phyloP scores from a whole-genome alignment of 2,113 vertebrate species.

The Trochalopteron elliotii region DNA sequence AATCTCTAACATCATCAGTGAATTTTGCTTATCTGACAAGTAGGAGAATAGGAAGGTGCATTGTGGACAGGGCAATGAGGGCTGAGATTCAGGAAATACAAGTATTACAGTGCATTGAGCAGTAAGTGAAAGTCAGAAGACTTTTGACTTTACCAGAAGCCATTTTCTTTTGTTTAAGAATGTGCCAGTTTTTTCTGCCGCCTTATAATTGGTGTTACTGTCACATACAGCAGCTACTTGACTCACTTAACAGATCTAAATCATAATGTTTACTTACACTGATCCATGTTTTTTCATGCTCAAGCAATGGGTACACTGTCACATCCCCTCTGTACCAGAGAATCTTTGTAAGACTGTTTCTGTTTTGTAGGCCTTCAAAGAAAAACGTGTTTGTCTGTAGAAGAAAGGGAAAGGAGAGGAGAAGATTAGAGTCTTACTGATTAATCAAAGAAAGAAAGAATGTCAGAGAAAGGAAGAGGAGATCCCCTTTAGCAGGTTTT shows the following conservation, averaged over 20 bases:
- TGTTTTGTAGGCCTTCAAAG: neutral
- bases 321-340: accelerated
- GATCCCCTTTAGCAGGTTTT: neutral
- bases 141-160: neutral
- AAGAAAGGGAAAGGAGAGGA: neutral
- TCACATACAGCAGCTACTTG: neutral
- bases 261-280: neutral
- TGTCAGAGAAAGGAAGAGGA: neutral
- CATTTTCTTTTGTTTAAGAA: neutral
- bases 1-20: neutral
- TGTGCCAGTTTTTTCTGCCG: neutral
- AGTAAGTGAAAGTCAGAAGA: neutral
- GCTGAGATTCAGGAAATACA: neutral
- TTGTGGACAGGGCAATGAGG: neutral
- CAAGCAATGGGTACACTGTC: neutral
- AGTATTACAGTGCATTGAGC: neutral
- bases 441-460: neutral
- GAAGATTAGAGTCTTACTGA: neutral
- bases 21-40: neutral
- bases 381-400: neutral
- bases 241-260: neutral
- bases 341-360: neutral
- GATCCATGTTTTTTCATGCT: neutral
- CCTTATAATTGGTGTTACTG: neutral
- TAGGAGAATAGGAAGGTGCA: neutral